phyloP scores from a whole-genome alignment of 2,797 vertebrate genomes.

The Dipus sagitta region DNA sequence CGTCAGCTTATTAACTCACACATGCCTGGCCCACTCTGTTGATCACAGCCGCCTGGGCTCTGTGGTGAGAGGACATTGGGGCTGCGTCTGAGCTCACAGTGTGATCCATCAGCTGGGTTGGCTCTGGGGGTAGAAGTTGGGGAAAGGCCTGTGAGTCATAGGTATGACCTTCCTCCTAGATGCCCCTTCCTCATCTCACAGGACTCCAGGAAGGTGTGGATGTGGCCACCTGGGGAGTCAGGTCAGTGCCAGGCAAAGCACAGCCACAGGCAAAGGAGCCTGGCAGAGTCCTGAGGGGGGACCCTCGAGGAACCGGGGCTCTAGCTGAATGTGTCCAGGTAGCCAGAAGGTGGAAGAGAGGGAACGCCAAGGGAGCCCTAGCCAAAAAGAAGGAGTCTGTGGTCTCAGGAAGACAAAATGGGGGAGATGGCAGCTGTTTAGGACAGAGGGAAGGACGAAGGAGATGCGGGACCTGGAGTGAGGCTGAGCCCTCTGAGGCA shows the following conservation, averaged over 20 bases:
- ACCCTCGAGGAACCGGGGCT: fast-evolving
- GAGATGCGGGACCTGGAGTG: neutral
- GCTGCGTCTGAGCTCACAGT: neutral
- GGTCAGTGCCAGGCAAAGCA: neutral
- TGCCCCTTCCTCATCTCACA: neutral
- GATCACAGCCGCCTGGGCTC: fast-evolving
- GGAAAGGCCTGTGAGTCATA: neutral
- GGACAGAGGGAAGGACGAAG: neutral
- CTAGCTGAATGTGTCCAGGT: neutral
- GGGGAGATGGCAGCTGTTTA: neutral
- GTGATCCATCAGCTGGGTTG: neutral
- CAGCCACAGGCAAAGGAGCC: neutral
- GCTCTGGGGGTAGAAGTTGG: neutral
- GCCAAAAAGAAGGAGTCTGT: neutral
- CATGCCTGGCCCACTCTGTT: fast-evolving
- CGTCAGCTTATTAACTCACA: too few species aligned
- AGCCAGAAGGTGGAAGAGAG: neutral
- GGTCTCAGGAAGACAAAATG: neutral
- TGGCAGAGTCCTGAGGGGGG: neutral
- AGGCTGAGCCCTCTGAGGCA: neutral
- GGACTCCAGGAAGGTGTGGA: neutral
- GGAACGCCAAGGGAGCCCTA: neutral
- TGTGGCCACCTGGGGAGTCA: neutral
- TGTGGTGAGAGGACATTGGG: neutral
- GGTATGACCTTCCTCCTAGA: too few species aligned